These are phyloP conservation scores for Pipistrellus pygmaeus DNA, from an alignment of 2,797 vertebrate genomes.

Conservation along the genomic window DNA sequence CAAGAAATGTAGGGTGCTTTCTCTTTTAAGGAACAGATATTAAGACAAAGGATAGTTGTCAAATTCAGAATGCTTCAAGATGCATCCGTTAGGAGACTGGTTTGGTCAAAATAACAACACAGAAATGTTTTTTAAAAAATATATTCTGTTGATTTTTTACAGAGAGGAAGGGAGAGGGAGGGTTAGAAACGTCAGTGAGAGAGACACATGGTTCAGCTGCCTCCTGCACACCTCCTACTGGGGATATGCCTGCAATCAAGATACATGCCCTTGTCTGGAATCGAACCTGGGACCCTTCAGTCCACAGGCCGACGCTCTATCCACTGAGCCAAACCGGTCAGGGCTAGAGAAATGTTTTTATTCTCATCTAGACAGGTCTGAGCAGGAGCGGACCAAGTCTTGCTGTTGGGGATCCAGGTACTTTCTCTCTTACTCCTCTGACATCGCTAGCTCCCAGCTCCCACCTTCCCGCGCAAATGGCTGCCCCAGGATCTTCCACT, in stretches of 20 bases:
- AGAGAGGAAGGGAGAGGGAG: no score
- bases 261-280: no score
- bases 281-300: no score
- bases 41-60: neutral
- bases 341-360: neutral
- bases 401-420: neutral
- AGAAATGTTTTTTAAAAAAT: neutral
- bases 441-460: neutral
- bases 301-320: no score
- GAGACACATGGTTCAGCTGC: no score
- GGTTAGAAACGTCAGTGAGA: no score
- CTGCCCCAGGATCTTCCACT: neutral
- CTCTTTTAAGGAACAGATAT: neutral
- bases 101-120: neutral
- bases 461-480: neutral
- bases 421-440: neutral
- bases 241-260: no score
- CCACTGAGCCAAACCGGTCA: no score
- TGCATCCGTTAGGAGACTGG: neutral
- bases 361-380: neutral
- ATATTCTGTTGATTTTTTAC: no score
- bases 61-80: neutral
- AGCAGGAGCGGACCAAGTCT: neutral
- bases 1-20: neutral
- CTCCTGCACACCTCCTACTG: no score